Evolutionary conservation across 2,888 invertebrate genomes (phyloP), one percentile per base, ranked within the genome.

Genomic region (Cheilosia soror): DNA sequence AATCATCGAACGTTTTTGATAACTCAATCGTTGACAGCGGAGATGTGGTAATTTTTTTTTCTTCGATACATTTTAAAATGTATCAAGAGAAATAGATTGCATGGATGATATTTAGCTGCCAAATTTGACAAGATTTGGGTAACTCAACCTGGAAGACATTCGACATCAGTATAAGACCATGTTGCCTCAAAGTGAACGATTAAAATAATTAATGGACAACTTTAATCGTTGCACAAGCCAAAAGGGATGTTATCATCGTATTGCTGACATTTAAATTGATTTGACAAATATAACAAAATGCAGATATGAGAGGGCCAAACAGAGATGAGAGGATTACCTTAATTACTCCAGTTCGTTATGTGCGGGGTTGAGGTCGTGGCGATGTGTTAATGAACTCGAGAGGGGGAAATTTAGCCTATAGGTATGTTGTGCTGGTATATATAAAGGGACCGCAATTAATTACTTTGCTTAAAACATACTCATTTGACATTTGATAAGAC

Each of bases 181-280:
- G 73, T 73, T 11, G 33, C 25, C 44, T 33, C 55, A 63, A 73
- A 73, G 62, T 63, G 44, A 55, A 53, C 44, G 63, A 63, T 73
- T 73, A 73, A 73, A 47, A 2, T 73, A 73, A 73, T 73, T 73
- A 73, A 73, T 73, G 73, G 44, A 33, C 62, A 55, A 15, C 44
- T 33, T 33, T 31, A 63, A 62, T 73, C 53, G 73, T 63, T 62
- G 44, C 73, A 55, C 42, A 53, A 53, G 15, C 40, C 31, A 51
- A 60, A 40, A 60, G 2, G 15, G 7, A 51, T 55, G 44, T 55
- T 63, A 73, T 73, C 63, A 44, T 25, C 25, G 73, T 31, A 1
- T 33, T 0, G 33, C 15, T 73, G 73, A 63, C 73, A 63, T 53
- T 73, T 47, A 73, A 63, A 73, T 73, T 73, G 63, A 73, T 63